A percentile compares a stretch with the other conserved stretches of the same genome.
Conservation (phyloP, 2,888 invertebrate species). For the Apamea anceps region DNA sequence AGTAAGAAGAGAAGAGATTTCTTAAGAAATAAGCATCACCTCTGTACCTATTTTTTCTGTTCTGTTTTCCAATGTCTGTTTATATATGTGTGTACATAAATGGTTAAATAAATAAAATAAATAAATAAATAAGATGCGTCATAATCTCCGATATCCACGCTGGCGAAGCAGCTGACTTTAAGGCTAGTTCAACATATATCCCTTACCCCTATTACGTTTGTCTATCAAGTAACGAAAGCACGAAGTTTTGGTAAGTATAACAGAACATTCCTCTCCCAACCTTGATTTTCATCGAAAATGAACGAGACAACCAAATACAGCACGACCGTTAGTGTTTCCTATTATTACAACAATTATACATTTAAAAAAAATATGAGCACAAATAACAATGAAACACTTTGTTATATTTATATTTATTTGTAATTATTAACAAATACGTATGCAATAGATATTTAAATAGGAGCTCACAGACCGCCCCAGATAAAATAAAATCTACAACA, state of each 20-base stretch:
- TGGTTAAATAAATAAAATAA: no score
- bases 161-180: no score
- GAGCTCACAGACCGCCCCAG: background rate
- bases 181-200: no score
- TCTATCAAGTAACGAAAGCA: background rate
- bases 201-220: background rate
- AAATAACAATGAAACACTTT: background rate
- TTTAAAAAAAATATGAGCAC: background rate
- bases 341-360: background rate
- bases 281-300: background rate
- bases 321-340: background rate
- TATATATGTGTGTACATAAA: no score
- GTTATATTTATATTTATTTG: background rate
- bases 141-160: no score
- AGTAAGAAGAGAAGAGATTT: no score
- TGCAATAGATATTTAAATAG: background rate
- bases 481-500: conserved; percentile 9
- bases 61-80: no score
- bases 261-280: background rate
- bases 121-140: no score
- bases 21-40: no score
- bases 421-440: background rate
- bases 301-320: background rate
- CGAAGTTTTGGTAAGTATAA: background rate
- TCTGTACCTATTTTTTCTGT: no score